Evolutionary conservation across 2,113 vertebrate species (phyloP), one percentile per base, ranked within the genome.

Genomic region (Neolamprologus sp.): DNA sequence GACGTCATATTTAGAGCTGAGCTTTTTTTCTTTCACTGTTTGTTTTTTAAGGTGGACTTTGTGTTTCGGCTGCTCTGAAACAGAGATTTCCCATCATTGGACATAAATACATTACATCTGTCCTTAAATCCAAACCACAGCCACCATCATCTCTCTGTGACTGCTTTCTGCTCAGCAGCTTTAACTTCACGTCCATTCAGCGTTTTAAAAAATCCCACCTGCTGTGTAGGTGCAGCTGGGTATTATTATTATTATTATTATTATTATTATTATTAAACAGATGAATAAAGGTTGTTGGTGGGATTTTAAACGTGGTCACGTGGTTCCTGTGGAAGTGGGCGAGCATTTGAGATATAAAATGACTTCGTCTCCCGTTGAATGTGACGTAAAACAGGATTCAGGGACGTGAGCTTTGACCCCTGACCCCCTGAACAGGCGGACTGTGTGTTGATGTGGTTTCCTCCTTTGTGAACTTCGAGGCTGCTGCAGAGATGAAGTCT

Each of bases 11-110:
- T 35, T 65, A 7, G 17, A 35, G 2, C 30, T n/a, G 30, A 63
- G 58, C 58, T 35, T 65, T 63, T 17, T 3, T 35, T 35, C 10
- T 6, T 68, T 13, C 19, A 21, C 33, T 21, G 10, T 68, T 68
- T 71, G 7, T 42, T 45, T 19, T 45, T 73, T 73, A 45, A 73
- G 37, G 21, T 26, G 13, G 21, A 45, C 13, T 73, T 73, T 2
- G 0, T 47, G 40, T 73, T 73, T 1, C 40, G 40, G 13, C 13
- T 73, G 13, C 68, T 26, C 13, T 45, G 13, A 26, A 7, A 10
- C 68, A 17, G 40, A 21, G 23, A 26, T 45, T 42, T 73, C 40
- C 21, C 68, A 1, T 9, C 21, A 1, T 0, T 7, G 14, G 5
- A 16, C 10, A 68, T 68, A 0, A 68, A 68, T 4, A 40, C 37